Evolutionary conservation across 2,113 vertebrate species (phyloP).

Genomic region (Ceyx melanurus): DNA sequence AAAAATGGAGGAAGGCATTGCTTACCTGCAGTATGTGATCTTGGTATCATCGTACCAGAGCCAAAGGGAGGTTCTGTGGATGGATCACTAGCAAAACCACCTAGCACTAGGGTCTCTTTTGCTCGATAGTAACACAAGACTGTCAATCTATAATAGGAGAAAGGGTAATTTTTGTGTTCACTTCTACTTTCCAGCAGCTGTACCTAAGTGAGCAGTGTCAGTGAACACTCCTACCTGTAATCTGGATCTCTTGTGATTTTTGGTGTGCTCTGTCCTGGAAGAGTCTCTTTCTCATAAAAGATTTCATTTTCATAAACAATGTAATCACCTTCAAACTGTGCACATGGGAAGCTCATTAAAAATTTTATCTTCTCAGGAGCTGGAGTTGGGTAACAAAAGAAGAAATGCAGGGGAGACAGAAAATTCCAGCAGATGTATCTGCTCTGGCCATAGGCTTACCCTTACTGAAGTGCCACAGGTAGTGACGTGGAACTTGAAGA

Average conservation of each 20-base stretch:
- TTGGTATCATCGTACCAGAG: background rate
- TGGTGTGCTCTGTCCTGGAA: background rate
- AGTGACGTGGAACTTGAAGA: conserved; percentile 65
- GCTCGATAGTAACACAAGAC: conserved; percentile 58
- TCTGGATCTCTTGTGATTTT: conserved; percentile 60
- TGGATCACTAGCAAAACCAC: background rate
- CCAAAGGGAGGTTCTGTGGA: conserved; percentile 1
- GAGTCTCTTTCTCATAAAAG: conserved; percentile 61
- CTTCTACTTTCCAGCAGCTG: background rate
- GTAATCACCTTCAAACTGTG: conserved; percentile 64
- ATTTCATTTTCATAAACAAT: conserved; percentile 71
- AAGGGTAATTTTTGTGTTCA: background rate
- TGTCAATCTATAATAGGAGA: conserved; percentile 29
- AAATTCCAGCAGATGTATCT: background rate
- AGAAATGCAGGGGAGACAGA: background rate
- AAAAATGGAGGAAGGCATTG: background rate
- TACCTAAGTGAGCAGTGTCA: background rate
- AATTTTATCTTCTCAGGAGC: background rate
- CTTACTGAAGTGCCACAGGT: conserved; percentile 60
- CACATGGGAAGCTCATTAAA: conserved; percentile 12
- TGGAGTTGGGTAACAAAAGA: background rate
- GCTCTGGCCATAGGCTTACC: conserved; percentile 11
- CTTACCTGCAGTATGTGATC: conserved; percentile 26
- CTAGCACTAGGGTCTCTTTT: conserved; percentile 48
- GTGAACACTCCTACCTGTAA: conserved; percentile 51